Evolutionary conservation across 2,888 invertebrate genomes (phyloP), one percentile per base, ranked within the genome.

Genomic region (Geophilus truncorum): DNA sequence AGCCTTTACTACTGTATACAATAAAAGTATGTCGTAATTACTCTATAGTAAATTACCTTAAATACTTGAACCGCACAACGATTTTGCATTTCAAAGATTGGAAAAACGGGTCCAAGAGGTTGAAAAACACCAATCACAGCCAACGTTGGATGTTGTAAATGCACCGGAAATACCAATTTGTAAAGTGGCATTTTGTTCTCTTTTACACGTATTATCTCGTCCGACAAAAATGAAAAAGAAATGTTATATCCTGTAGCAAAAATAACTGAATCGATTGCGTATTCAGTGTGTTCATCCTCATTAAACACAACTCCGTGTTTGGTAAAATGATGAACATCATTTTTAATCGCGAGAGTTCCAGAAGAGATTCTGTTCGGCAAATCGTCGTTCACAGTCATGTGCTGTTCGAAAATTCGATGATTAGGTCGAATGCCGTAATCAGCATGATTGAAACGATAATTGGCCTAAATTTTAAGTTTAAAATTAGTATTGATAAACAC

Each of bases 281-380:
- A 25, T 30, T 79, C 79, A 4, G 7, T 25, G n/a, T 25, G 18
- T 5, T 77, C 77, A 4, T 80, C 75, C 7, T 45, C 87, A 3
- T 84, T 83, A 83, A 87, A 87, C 25, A 80, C 80, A 15, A 86
- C 86, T 7, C 80, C 78, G 9, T 82, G 81, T 76, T 83, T 79
- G 25, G 83, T 82, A 81, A 87, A 86, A 7, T 82, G 28, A 5
- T 79, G 77, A 10, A 87, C 83, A 75, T 86, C 83, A 15, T 85
- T 84, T 80, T 84, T 84, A 6, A 86, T 83, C 76, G 82, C 81
- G 2, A 87, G 83, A 4, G 83, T 82, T 21, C 86, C 86, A 6
- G 84, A 85, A 82, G 86, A 84, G 77, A 88, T 86, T 77, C 87
- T 84, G 80, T 86, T 85, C 4, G 87, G 87, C 6, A 88, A 84